Evolutionary conservation across 2,113 vertebrate species (phyloP).

Genomic region (Podiceps cristatus): DNA sequence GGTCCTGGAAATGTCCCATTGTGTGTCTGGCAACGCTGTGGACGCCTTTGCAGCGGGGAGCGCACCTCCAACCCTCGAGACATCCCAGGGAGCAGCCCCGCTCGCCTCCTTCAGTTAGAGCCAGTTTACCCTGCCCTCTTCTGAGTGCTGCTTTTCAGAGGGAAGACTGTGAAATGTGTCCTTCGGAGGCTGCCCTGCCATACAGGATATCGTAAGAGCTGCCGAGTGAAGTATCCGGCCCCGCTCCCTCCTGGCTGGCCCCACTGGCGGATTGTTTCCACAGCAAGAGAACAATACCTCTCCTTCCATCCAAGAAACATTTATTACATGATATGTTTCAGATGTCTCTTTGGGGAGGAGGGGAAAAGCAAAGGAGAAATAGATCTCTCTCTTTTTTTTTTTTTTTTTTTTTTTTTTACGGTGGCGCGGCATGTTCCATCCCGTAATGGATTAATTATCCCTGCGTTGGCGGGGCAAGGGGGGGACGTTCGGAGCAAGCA

Average conservation of each 20-base stretch:
- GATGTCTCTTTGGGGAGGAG: slow-evolving; percentile 52
- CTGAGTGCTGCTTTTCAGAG: neutral
- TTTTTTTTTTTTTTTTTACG: neutral
- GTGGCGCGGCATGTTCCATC: slow-evolving; percentile 3
- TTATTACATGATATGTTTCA: slow-evolving; percentile 58
- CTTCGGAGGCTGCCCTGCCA: neutral
- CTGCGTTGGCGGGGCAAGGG: neutral
- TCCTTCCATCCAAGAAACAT: slow-evolving; percentile 63
- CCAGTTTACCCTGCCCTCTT: neutral
- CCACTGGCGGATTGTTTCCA: slow-evolving; percentile 18
- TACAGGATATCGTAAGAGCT: neutral
- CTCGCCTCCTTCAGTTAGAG: fast-evolving
- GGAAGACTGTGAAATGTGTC: neutral
- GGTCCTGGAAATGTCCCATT: fast-evolving
- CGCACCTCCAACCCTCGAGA: neutral
- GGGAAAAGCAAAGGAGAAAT: slow-evolving; percentile 13
- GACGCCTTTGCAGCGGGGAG: neutral
- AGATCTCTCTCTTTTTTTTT: slow-evolving; percentile 17
- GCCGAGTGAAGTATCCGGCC: slow-evolving; percentile 21
- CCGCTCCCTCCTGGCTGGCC: neutral
- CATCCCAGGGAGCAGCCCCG: neutral
- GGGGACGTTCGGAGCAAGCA: neutral
- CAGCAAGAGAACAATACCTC: slow-evolving; percentile 57
- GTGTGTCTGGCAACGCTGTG: fast-evolving
- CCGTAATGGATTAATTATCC: slow-evolving; percentile 67